Conservation (phyloP, 2,797 vertebrate genomes). For the Dicrostonyx torquatus region DNA sequence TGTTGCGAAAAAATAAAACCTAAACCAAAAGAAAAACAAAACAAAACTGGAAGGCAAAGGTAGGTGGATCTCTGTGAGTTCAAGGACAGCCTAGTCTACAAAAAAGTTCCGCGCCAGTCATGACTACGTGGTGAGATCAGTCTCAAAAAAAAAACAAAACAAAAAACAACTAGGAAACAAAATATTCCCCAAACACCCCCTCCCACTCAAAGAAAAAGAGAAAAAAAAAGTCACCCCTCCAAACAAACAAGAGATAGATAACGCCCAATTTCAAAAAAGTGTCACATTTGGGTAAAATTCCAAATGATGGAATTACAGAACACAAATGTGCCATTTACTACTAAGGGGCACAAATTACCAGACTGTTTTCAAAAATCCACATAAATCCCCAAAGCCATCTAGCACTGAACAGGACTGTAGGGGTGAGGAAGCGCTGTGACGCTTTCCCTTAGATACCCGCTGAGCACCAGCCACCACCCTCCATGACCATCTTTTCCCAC, state of each 20-base stretch:
- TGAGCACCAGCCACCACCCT: not conserved
- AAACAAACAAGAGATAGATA: not conserved
- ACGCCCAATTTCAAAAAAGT: constrained; percentile 7
- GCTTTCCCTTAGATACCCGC: not conserved
- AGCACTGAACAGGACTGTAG: not conserved
- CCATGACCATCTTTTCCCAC: not conserved
- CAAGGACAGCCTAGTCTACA: not conserved
- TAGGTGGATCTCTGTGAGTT: not conserved
- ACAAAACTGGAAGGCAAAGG: not conserved
- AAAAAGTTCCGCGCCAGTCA: not conserved
- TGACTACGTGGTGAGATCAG: not conserved
- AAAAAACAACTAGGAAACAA: not conserved
- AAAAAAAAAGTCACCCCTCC: not conserved
- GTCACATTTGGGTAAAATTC: constrained; percentile 26
- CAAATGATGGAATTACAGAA: not conserved
- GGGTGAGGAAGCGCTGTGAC: not conserved
- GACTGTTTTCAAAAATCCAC: not conserved
- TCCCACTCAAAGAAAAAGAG: not conserved
- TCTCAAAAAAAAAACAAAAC: not conserved
- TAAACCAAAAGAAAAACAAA: not conserved
- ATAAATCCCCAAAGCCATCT: not conserved
- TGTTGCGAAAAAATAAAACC: not conserved
- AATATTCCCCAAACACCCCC: not conserved
- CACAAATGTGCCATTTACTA: not conserved
- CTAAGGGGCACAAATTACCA: not conserved